phyloP scores from a whole-genome alignment of 23 tunicate species.

The Trididemnum clinides region DNA sequence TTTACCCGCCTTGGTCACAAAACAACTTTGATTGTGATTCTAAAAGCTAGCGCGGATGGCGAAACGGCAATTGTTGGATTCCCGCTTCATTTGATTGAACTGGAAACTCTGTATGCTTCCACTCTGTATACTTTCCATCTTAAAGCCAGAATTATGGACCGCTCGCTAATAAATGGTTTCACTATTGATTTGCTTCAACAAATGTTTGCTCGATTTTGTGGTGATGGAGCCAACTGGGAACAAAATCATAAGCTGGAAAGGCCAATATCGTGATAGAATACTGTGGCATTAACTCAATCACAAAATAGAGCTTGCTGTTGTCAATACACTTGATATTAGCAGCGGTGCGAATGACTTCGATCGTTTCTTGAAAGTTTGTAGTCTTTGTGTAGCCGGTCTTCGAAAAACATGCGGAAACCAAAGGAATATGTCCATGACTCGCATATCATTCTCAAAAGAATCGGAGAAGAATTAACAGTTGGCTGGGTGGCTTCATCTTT shows the following conservation, averaged over 20 bases:
- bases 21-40: constrained; percentile 7
- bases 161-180: not conserved
- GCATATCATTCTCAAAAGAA: too few species aligned
- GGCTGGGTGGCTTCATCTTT: not conserved
- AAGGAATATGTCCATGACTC: not conserved
- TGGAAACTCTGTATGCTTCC: not conserved
- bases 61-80: not conserved
- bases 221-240: not conserved
- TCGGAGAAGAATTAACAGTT: not conserved
- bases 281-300: not conserved
- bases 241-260: not conserved
- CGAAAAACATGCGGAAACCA: not conserved
- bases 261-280: not conserved
- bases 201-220: not conserved
- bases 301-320: not conserved
- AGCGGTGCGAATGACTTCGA: not conserved
- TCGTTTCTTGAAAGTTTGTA: not conserved
- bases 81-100: not conserved
- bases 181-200: not conserved
- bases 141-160: too few species aligned
- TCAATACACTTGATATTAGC: not conserved
- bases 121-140: too few species aligned
- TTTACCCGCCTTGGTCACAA: constrained; percentile 1
- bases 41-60: not conserved
- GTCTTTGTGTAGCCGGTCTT: not conserved